These are phyloP conservation scores for Moxostoma hubbsi DNA, from an alignment of 2,797 vertebrate genomes.

Conservation along the genomic window DNA sequence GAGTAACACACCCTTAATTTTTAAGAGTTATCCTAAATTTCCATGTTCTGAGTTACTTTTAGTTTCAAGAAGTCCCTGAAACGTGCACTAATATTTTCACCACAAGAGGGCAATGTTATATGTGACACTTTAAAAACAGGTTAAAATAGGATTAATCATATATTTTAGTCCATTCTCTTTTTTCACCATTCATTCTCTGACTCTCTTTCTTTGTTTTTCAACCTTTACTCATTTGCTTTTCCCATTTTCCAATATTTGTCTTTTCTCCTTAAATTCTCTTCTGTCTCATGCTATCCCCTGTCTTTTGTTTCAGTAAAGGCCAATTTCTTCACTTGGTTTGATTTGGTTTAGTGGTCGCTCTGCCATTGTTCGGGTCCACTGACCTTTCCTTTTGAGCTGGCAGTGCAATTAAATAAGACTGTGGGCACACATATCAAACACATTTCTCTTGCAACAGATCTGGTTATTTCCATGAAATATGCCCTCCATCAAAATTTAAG, in stretches of 20 bases:
- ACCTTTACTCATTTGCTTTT: not conserved
- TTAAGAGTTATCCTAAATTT: too few species aligned
- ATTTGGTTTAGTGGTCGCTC: slow-evolving; percentile 55
- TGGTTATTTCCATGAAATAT: slow-evolving; percentile 29
- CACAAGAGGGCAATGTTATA: too few species aligned
- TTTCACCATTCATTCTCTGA: too few species aligned
- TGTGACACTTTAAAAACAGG: too few species aligned
- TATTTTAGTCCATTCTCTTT: too few species aligned
- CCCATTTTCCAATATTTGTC: not conserved
- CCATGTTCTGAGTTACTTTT: too few species aligned
- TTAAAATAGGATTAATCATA: too few species aligned
- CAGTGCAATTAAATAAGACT: slow-evolving; percentile 59
- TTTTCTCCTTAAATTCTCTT: not conserved
- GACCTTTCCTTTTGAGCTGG: slow-evolving; percentile 60
- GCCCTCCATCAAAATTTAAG: slow-evolving; percentile 42
- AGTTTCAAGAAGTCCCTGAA: too few species aligned
- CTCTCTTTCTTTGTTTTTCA: not conserved
- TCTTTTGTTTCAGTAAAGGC: slow-evolving; percentile 57
- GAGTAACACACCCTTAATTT: too few species aligned
- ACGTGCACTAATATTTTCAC: too few species aligned
- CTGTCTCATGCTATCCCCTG: slow-evolving; percentile 24
- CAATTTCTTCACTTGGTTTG: slow-evolving; percentile 64
- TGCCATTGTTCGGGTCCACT: slow-evolving; percentile 59
- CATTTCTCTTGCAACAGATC: slow-evolving; percentile 6
- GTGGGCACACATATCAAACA: slow-evolving; percentile 36